Percentiles rank a stretch among this genome's conserved stretches.
Evolutionary conservation across 37 sponge, comb jelly and placozoan genomes (phyloP).

Genomic region (Mnemiopsis leidyi): DNA sequence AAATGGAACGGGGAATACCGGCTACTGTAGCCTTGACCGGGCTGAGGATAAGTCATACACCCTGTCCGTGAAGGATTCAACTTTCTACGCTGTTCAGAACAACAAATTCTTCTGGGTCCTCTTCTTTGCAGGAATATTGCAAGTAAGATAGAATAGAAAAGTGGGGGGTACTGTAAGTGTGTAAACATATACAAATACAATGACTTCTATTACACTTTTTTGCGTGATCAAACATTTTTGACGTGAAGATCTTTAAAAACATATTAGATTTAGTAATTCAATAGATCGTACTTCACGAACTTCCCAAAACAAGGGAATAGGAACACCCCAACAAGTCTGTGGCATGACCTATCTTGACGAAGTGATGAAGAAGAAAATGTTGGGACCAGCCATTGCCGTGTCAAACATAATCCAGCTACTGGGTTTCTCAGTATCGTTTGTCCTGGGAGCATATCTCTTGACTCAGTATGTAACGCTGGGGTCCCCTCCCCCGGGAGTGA

Average conservation of each 20-base stretch:
- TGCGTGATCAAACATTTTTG: too few relatives aligned
- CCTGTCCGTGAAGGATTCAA: neutral
- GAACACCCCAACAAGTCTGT: neutral
- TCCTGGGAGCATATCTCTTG: neutral
- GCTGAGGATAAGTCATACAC: neutral
- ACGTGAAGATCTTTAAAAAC: too few relatives aligned
- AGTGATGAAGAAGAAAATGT: neutral
- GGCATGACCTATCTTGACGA: slow-evolving; percentile 20
- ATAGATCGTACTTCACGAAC: too few relatives aligned
- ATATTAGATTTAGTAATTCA: too few relatives aligned
- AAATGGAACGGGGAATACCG: too few relatives aligned
- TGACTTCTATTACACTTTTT: too few relatives aligned
- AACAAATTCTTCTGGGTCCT: slow-evolving; percentile 16
- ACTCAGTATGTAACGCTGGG: slow-evolving; percentile 6
- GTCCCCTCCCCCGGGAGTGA: neutral
- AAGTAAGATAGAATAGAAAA: neutral
- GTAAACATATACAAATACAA: too few relatives aligned
- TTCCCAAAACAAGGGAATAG: slow-evolving; percentile 2
- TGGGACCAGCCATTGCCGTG: neutral
- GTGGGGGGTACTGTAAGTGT: too few relatives aligned
- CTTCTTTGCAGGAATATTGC: slow-evolving; percentile 22
- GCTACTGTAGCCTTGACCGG: neutral
- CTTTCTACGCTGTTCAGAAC: neutral
- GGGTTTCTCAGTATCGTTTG: neutral
- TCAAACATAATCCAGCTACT: neutral